These are phyloP conservation scores for Egretta garzetta DNA, from an alignment of 2,113 vertebrate genomes.

Conservation along the genomic window DNA sequence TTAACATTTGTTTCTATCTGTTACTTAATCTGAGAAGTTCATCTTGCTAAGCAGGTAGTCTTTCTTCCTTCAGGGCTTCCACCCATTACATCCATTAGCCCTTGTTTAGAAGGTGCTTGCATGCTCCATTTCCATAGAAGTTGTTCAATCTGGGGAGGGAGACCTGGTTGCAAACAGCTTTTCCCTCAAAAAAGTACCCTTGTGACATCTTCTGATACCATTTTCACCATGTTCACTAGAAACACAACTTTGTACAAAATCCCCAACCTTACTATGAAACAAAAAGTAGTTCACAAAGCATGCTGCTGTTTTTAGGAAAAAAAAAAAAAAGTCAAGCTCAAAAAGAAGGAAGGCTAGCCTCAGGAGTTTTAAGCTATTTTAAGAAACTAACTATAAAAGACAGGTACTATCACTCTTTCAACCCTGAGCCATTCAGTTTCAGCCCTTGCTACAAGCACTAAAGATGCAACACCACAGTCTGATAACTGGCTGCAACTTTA, in stretches of 20 bases:
- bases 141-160: neutral
- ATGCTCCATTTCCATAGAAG: neutral
- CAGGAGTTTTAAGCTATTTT: neutral
- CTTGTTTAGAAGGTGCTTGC: neutral
- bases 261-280: neutral
- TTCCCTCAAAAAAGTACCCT: neutral
- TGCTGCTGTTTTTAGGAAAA: neutral
- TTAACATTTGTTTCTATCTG: neutral
- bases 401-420: neutral
- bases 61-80: neutral
- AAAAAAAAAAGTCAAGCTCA: neutral
- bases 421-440: neutral
- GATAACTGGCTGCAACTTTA: neutral
- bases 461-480: neutral
- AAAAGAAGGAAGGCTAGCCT: neutral
- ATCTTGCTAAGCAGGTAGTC: neutral
- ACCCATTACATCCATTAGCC: neutral
- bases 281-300: neutral
- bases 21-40: neutral
- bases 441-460: neutral
- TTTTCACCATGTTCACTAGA: neutral
- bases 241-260: neutral
- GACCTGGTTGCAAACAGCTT: neutral
- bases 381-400: neutral
- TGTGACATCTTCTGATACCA: neutral